Percentiles rank a stretch among this genome's conserved stretches.
phyloP scores from a whole-genome alignment of 2,888 invertebrate species.

The Brachynemurus nebulosus region DNA sequence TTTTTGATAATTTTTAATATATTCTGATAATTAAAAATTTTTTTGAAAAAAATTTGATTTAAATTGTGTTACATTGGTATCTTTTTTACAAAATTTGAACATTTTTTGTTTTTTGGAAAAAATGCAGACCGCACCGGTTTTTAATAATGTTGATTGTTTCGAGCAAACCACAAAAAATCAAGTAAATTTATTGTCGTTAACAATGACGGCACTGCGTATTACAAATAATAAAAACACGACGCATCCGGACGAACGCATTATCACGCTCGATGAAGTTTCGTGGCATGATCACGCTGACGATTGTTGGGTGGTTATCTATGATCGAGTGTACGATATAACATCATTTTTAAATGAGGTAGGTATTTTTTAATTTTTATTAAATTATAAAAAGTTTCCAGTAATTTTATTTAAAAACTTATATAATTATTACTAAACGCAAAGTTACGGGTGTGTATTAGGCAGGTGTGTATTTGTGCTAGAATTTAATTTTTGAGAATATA shows the following conservation, averaged over 20 bases:
- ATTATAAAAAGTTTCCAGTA: not conserved
- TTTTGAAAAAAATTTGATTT: too few relatives aligned
- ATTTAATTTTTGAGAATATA: too few relatives aligned
- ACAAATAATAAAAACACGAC: constrained; percentile 21
- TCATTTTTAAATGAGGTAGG: constrained; percentile 54
- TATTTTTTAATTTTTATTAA: not conserved
- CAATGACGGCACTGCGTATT: constrained; percentile 36
- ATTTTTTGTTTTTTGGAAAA: too few relatives aligned
- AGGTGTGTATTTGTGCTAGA: too few relatives aligned
- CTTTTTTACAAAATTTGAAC: too few relatives aligned
- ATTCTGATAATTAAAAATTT: too few relatives aligned
- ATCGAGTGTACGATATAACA: constrained; percentile 73
- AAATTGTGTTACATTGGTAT: too few relatives aligned
- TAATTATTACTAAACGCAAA: not conserved
- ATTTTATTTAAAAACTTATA: not conserved
- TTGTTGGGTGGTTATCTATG: constrained; percentile 80
- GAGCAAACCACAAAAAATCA: constrained; percentile 24
- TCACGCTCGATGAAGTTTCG: constrained; percentile 60
- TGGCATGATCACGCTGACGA: constrained; percentile 56
- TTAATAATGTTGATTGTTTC: too few relatives aligned
- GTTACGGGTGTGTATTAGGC: not conserved
- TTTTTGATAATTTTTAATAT: too few relatives aligned
- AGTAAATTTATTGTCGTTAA: constrained; percentile 30
- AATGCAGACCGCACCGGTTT: too few relatives aligned
- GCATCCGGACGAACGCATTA: constrained; percentile 32